phyloP scores from a whole-genome alignment of 1,140 invertebrate species.

The Meloidogyne exigua region DNA sequence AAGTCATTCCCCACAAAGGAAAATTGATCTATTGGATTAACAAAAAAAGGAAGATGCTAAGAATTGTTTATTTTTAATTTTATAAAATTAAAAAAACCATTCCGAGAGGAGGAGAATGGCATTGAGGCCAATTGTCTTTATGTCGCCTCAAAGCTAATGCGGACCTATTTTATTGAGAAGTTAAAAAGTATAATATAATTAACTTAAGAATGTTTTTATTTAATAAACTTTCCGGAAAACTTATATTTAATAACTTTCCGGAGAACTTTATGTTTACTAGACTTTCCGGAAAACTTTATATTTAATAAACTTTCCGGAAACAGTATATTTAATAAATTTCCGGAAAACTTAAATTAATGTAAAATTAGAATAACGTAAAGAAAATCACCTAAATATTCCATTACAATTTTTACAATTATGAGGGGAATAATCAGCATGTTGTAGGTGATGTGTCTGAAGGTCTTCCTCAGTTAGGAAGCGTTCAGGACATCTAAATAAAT shows the following conservation, averaged over 20 bases:
- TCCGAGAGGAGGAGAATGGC: constrained; percentile 50
- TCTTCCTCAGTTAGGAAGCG: constrained; percentile 41
- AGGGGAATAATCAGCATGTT: constrained; percentile 47
- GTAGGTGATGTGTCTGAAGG: constrained; percentile 34
- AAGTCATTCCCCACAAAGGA: constrained; percentile 46
- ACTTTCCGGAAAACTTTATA: neutral
- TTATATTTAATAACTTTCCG: neutral
- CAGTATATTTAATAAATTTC: neutral
- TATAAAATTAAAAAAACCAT: constrained; percentile 7
- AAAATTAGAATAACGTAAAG: neutral
- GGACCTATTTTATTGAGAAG: constrained; percentile 38
- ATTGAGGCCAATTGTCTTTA: constrained; percentile 48
- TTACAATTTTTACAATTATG: constrained; percentile 44
- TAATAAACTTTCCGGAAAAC: too few relatives aligned
- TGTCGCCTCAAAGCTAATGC: constrained; percentile 48
- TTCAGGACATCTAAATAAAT: constrained; percentile 38
- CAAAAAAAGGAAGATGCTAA: constrained; percentile 46
- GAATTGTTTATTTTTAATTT: constrained; percentile 25
- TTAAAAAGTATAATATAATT: too few relatives aligned
- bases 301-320: neutral
- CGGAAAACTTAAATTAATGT: constrained; percentile 10
- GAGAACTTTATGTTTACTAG: neutral
- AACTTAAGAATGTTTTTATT: too few relatives aligned
- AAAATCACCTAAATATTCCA: constrained; percentile 35
- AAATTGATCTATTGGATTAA: constrained; percentile 46